Evolutionary conservation across 1,140 invertebrate species (phyloP).

Genomic region (Venturia canescens): DNA sequence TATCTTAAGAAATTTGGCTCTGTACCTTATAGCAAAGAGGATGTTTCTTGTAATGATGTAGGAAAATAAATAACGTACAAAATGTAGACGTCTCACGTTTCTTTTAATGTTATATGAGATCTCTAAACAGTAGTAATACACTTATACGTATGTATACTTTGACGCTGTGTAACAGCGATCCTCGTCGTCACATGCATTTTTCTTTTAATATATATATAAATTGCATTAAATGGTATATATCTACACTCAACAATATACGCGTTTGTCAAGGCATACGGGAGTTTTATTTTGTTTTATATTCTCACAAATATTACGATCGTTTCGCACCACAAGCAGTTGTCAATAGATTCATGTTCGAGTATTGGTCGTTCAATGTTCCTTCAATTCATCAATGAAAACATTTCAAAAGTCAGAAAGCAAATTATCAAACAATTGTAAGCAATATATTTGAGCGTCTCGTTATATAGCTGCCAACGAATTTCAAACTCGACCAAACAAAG

Average conservation of each 20-base stretch:
- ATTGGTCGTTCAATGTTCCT: conserved; percentile 21
- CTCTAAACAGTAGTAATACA: conserved; percentile 43
- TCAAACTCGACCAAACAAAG: neutral
- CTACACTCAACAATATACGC: conserved; percentile 48
- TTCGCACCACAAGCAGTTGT: neutral
- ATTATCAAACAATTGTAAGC: neutral
- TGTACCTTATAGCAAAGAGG: neutral
- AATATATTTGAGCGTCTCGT: conserved; percentile 27
- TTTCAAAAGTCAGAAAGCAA: neutral
- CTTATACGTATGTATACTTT: conserved; percentile 31
- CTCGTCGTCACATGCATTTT: conserved; percentile 33
- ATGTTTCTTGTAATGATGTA: conserved; percentile 49
- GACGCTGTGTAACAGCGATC: conserved; percentile 28
- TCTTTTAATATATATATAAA: conserved; percentile 25
- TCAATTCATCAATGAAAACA: neutral
- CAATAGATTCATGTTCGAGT: neutral
- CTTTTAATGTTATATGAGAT: conserved; percentile 33
- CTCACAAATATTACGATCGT: conserved; percentile 20
- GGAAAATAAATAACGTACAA: conserved; percentile 1
- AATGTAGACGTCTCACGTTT: conserved; percentile 17
- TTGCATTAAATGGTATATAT: conserved; percentile 39
- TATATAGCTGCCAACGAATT: conserved; percentile 26
- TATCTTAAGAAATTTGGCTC: neutral
- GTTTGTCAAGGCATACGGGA: conserved; percentile 50
- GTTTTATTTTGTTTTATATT: conserved; percentile 35